These are phyloP conservation scores for Rhinella marina DNA, from an alignment of 2,797 vertebrate species.

Conservation along the genomic window DNA sequence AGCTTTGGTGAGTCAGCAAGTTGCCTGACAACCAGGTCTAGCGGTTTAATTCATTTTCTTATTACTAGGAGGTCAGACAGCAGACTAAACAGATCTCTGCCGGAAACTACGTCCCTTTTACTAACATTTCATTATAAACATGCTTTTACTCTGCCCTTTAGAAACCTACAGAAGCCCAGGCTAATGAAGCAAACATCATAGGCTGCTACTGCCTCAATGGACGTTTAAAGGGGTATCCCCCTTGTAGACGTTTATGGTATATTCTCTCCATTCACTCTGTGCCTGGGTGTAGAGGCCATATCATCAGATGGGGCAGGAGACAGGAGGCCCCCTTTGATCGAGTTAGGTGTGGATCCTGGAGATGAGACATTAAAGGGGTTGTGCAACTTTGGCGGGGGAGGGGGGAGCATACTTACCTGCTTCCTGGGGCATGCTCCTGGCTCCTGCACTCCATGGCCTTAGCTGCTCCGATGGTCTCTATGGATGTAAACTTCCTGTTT, in stretches of 20 bases:
- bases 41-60: background rate
- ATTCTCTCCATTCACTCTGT: background rate
- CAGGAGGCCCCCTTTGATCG: too few relatives aligned
- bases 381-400: too few relatives aligned
- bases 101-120: background rate
- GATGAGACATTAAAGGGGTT: too few relatives aligned
- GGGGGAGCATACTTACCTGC: too few relatives aligned
- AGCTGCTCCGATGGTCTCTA: too few relatives aligned
- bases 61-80: constrained; percentile 27
- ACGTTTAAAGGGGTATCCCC: background rate
- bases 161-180: background rate
- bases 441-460: too few relatives aligned
- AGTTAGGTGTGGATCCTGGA: too few relatives aligned
- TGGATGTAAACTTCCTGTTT: too few relatives aligned
- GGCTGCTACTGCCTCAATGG: background rate
- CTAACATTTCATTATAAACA: background rate
- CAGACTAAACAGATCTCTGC: background rate
- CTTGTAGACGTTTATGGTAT: background rate
- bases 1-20: constrained; percentile 30
- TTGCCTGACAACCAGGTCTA: constrained; percentile 14
- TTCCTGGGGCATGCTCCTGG: too few relatives aligned
- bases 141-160: background rate
- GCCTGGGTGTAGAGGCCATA: background rate
- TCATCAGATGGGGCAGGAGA: background rate
- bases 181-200: background rate